These are phyloP conservation scores for Gavialis gangeticus DNA, from an alignment of 2,113 vertebrate genomes.

Conservation along the genomic window DNA sequence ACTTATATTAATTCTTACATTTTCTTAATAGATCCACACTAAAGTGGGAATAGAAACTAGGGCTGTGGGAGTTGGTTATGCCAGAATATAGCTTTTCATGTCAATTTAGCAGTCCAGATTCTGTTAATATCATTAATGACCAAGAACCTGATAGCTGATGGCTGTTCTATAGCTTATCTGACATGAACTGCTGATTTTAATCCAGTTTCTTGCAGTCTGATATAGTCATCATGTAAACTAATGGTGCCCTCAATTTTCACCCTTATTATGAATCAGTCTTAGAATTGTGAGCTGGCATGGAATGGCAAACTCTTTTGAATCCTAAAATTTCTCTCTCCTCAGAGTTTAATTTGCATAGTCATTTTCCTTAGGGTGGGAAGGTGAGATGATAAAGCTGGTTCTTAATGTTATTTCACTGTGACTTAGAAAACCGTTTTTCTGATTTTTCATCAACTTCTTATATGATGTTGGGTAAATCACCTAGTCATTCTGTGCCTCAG, in stretches of 20 bases:
- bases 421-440: fast-evolving
- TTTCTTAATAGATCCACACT: fast-evolving
- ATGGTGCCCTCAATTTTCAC: not conserved
- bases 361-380: no score
- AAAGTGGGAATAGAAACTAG: not conserved
- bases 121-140: not conserved
- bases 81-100: not conserved
- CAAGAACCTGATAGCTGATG: not conserved
- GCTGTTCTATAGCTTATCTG: not conserved
- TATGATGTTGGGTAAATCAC: not conserved
- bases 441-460: not conserved
- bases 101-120: fast-evolving
- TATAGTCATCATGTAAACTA: not conserved
- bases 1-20: not conserved
- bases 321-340: not conserved
- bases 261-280: not conserved
- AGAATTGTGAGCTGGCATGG: fast-evolving
- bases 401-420: fast-evolving
- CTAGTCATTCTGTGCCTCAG: not conserved
- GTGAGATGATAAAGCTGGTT: not conserved
- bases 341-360: no score
- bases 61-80: not conserved
- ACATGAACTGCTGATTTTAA: not conserved
- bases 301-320: fast-evolving
- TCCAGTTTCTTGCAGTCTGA: not conserved